These are phyloP conservation scores for Tapirus indicus DNA, from an alignment of 2,797 vertebrate species.

Conservation along the genomic window DNA sequence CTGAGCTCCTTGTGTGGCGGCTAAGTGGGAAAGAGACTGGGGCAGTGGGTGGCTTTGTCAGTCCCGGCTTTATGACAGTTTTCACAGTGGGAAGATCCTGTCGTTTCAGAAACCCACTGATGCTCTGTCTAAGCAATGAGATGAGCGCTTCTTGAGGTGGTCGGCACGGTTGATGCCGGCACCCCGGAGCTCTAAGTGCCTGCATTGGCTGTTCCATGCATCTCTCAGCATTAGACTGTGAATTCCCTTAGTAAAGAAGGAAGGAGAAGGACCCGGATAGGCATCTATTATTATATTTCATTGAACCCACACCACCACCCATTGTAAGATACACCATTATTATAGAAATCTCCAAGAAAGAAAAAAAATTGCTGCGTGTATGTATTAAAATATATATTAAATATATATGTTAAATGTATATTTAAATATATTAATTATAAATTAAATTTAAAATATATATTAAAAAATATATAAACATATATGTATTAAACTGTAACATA, in stretches of 20 bases:
- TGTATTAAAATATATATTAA: too few relatives aligned
- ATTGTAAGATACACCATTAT: neutral
- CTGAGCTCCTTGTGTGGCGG: neutral
- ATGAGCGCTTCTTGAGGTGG: neutral
- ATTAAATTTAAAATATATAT: too few relatives aligned
- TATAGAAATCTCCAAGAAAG: neutral
- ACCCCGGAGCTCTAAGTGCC: fast-evolving
- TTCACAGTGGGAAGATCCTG: neutral
- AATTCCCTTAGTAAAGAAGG: neutral
- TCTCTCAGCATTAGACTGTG: neutral
- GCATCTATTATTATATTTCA: neutral
- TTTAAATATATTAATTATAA: too few relatives aligned
- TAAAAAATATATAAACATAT: too few relatives aligned
- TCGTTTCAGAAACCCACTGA: neutral
- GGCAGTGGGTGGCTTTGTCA: neutral
- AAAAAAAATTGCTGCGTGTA: neutral
- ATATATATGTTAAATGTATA: too few relatives aligned
- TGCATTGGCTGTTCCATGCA: fast-evolving
- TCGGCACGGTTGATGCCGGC: fast-evolving
- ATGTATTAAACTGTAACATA: too few relatives aligned
- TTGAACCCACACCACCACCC: fast-evolving
- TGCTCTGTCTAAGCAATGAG: too few relatives aligned
- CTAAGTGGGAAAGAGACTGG: neutral
- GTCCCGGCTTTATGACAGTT: too few relatives aligned
- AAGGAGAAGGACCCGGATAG: neutral